Evolutionary conservation across 2,797 vertebrate species (phyloP).

Genomic region (Pseudochirops cupreus): DNA sequence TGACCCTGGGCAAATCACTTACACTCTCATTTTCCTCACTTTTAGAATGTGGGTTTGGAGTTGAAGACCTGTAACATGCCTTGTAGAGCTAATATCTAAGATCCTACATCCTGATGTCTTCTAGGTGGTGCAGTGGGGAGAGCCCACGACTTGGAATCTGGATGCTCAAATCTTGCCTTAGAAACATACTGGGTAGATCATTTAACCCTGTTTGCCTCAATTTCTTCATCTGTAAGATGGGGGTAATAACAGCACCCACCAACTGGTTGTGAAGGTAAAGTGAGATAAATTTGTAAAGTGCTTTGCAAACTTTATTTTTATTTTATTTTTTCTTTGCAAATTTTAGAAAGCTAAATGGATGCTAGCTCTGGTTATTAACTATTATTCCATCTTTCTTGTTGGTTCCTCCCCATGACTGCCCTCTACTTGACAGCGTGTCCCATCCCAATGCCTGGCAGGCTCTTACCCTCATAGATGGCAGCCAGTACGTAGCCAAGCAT

Average conservation of each 20-base stretch:
- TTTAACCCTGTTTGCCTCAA: background rate
- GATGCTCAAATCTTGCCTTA: background rate
- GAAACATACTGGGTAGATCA: background rate
- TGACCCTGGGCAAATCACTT: background rate
- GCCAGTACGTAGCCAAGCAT: conserved; percentile 87
- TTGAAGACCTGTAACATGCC: background rate
- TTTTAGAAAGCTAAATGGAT: background rate
- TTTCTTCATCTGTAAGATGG: background rate
- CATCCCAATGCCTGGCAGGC: background rate
- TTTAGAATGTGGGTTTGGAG: background rate
- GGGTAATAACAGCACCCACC: background rate
- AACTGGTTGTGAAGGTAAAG: background rate
- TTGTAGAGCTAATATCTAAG: background rate
- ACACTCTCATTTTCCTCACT: background rate
- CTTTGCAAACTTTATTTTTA: background rate
- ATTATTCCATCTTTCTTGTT: background rate
- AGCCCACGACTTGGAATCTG: background rate
- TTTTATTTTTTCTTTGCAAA: background rate
- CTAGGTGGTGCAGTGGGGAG: background rate
- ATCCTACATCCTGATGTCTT: background rate
- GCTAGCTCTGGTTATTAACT: background rate
- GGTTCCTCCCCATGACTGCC: background rate
- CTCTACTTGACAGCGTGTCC: background rate
- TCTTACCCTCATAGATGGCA: conserved; percentile 87
- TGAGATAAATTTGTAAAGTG: background rate